Evolutionary conservation across 2,113 vertebrate species (phyloP).

Genomic region (Dromiciops gliroides): DNA sequence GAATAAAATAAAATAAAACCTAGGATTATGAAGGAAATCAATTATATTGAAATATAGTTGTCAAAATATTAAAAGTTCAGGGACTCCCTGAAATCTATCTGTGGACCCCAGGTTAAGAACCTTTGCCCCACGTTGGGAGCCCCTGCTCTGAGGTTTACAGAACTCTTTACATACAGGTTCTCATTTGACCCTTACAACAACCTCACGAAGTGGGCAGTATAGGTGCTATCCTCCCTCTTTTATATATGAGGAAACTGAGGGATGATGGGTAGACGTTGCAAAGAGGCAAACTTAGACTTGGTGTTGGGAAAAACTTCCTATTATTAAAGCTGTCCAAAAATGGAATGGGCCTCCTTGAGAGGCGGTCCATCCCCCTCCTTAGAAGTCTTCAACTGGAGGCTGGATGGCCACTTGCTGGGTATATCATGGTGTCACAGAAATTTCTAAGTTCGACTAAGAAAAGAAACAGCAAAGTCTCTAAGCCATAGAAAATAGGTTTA

Average conservation of each 20-base stretch:
- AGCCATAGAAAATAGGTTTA: no score
- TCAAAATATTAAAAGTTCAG: neutral
- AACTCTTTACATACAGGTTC: neutral
- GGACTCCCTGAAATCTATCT: neutral
- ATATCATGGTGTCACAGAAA: no score
- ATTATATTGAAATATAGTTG: neutral
- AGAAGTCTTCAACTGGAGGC: neutral
- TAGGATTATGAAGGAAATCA: neutral
- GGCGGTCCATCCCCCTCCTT: neutral
- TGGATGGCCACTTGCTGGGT: neutral
- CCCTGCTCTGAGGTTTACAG: neutral
- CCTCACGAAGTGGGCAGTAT: neutral
- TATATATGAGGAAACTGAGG: neutral
- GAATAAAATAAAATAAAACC: neutral
- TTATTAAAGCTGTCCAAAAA: neutral
- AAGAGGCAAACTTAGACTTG: neutral
- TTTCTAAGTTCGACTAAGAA: no score
- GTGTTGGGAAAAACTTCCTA: neutral
- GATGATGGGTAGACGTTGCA: neutral
- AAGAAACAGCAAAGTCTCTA: no score
- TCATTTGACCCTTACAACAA: neutral
- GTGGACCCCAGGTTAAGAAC: neutral
- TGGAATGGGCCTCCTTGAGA: neutral
- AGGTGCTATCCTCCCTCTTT: neutral
- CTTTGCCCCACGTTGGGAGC: neutral